phyloP scores from a whole-genome alignment of 2,797 vertebrate genomes.

The Falco biarmicus region DNA sequence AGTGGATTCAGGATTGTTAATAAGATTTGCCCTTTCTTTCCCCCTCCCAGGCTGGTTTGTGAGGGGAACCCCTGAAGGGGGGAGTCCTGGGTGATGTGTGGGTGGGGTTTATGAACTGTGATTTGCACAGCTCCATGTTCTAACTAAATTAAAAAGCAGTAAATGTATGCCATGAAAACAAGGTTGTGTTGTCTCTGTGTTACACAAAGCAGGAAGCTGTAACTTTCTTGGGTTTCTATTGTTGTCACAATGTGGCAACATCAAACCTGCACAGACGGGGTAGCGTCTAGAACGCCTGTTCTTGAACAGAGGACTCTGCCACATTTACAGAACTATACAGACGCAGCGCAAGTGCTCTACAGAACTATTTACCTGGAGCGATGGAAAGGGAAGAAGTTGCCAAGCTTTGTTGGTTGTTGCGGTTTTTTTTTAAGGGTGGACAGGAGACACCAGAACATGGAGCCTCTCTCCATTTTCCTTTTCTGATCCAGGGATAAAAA shows the following conservation, averaged over 20 bases:
- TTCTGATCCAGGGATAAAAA: background rate
- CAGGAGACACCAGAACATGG: background rate
- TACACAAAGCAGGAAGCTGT: background rate
- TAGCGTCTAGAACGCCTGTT: background rate
- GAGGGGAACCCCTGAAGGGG: slow-evolving; percentile 4
- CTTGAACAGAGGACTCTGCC: background rate
- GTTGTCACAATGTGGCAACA: background rate
- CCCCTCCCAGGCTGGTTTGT: slow-evolving; percentile 17
- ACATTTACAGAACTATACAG: background rate
- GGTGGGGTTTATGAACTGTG: slow-evolving; percentile 43
- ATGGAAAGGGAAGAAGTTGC: background rate
- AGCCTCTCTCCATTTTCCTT: background rate
- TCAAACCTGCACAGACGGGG: background rate
- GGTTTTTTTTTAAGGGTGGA: background rate
- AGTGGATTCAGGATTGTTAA: slow-evolving; percentile 41
- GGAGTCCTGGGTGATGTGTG: slow-evolving; percentile 4
- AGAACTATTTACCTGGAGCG: background rate
- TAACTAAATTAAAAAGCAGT: slow-evolving; percentile 77
- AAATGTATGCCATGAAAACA: slow-evolving; percentile 15
- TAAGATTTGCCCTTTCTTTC: slow-evolving; percentile 26
- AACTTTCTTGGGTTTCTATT: background rate
- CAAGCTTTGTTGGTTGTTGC: background rate
- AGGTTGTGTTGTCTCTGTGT: background rate
- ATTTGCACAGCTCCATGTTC: slow-evolving; percentile 48
- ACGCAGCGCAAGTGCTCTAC: background rate